Percentiles rank a stretch among this genome's conserved stretches.
These are phyloP conservation scores for Arge pagana DNA, from an alignment of 2,888 invertebrate genomes.

Conservation along the genomic window DNA sequence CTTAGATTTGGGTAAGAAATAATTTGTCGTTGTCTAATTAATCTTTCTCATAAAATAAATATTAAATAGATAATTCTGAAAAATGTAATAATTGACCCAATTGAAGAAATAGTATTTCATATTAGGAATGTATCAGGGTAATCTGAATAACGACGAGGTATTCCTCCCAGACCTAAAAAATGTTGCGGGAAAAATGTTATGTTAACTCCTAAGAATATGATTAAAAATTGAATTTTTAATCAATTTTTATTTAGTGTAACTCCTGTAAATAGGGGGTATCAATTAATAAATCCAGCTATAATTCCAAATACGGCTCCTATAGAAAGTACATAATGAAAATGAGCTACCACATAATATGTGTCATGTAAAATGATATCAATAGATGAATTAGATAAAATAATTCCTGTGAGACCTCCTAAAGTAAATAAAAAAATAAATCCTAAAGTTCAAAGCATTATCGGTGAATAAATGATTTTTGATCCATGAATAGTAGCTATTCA, in stretches of 20 bases:
- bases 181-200: constrained; percentile 81
- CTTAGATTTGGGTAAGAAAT: constrained; percentile 61
- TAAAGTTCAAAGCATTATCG: constrained; percentile 69
- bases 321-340: constrained; percentile 81
- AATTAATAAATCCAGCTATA: constrained; percentile 74
- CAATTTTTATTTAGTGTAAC: constrained; percentile 63
- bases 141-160: constrained; percentile 78
- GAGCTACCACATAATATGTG: constrained; percentile 84
- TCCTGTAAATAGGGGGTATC: constrained; percentile 73
- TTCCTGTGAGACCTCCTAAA: constrained; percentile 72
- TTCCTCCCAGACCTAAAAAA: constrained; percentile 72
- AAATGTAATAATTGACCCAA: constrained; percentile 70
- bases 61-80: constrained; percentile 65
- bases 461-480: constrained; percentile 64
- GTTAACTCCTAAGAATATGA: constrained; percentile 78
- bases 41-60: constrained; percentile 67
- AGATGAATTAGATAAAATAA: constrained; percentile 74
- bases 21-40: constrained; percentile 62
- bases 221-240: constrained; percentile 72
- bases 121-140: constrained; percentile 69
- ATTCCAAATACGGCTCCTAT: constrained; percentile 82
- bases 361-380: constrained; percentile 80
- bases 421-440: constrained; percentile 82
- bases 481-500: constrained; percentile 75
- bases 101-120: constrained; percentile 72